These are phyloP conservation scores for Agrypnus murinus DNA, from an alignment of 2,888 invertebrate species.

Conservation along the genomic window DNA sequence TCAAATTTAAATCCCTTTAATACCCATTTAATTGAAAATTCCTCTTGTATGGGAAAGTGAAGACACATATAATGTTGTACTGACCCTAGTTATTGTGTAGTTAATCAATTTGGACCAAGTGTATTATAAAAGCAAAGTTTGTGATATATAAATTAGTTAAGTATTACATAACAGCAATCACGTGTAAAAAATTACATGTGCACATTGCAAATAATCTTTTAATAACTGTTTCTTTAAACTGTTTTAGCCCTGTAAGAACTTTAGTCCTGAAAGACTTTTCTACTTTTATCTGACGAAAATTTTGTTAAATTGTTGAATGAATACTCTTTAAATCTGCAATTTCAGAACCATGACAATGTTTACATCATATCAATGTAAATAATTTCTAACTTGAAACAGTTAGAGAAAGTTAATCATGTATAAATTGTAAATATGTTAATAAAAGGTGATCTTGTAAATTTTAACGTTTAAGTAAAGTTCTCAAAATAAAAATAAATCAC, in stretches of 20 bases:
- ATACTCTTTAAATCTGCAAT: not conserved
- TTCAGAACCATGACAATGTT: conserved; percentile 39
- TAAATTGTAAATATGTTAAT: conserved; percentile 47
- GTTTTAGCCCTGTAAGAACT: not conserved
- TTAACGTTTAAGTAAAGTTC: not conserved
- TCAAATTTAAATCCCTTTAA: too few relatives aligned
- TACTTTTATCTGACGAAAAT: too few relatives aligned
- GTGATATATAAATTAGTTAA: conserved; percentile 51
- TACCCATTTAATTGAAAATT: too few relatives aligned
- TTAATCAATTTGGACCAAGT: conserved; percentile 50
- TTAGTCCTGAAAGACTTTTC: not conserved
- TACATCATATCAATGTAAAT: conserved; percentile 42
- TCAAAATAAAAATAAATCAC: conserved; percentile 9
- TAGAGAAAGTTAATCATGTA: conserved; percentile 10
- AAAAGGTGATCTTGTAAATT: conserved; percentile 17
- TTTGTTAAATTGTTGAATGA: too few relatives aligned
- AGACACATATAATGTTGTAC: not conserved
- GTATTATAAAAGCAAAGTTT: conserved; percentile 53
- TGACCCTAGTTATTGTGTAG: conserved; percentile 21
- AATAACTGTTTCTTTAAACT: conserved; percentile 4
- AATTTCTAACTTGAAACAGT: not conserved
- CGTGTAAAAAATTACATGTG: conserved; percentile 37
- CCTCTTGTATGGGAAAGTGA: too few relatives aligned
- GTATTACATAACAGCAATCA: conserved; percentile 26
- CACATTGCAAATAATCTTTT: conserved; percentile 14